A percentile compares a stretch with the other conserved stretches of the same genome.
Evolutionary conservation across 1,140 invertebrate genomes (phyloP).

Genomic region (Limonius californicus): DNA sequence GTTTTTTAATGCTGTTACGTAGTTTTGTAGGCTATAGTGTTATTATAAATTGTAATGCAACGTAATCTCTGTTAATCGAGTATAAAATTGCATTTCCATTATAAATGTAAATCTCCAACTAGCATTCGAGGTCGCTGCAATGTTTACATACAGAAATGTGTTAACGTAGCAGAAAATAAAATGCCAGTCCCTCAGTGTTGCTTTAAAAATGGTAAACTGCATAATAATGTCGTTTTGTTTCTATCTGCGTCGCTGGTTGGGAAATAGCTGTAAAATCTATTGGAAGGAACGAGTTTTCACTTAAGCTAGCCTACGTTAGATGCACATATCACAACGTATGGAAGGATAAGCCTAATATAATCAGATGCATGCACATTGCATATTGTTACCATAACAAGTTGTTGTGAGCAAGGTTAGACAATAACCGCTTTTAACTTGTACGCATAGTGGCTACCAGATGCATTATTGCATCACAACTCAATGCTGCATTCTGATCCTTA

Average conservation of each 20-base stretch:
- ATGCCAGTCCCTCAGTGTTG: constrained; percentile 2
- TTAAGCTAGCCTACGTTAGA: neutral
- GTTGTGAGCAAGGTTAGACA: constrained; percentile 17
- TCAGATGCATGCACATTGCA: constrained; percentile 1
- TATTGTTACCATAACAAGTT: constrained; percentile 17
- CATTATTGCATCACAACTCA: neutral
- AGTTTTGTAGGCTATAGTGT: too few relatives aligned
- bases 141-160: constrained; percentile 2
- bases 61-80: too few relatives aligned
- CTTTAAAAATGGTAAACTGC: neutral
- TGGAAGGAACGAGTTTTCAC: neutral
- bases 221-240: neutral
- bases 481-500: neutral
- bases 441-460: neutral
- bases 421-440: constrained; percentile 13
- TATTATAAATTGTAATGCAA: too few relatives aligned
- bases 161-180: constrained; percentile 6
- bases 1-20: too few relatives aligned
- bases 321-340: neutral
- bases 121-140: constrained; percentile 10
- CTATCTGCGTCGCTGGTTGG: neutral
- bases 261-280: neutral
- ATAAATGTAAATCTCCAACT: neutral
- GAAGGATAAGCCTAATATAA: neutral
- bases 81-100: neutral